phyloP scores from a whole-genome alignment of 1,140 invertebrate species.

The Trinorchestia longiramus region DNA sequence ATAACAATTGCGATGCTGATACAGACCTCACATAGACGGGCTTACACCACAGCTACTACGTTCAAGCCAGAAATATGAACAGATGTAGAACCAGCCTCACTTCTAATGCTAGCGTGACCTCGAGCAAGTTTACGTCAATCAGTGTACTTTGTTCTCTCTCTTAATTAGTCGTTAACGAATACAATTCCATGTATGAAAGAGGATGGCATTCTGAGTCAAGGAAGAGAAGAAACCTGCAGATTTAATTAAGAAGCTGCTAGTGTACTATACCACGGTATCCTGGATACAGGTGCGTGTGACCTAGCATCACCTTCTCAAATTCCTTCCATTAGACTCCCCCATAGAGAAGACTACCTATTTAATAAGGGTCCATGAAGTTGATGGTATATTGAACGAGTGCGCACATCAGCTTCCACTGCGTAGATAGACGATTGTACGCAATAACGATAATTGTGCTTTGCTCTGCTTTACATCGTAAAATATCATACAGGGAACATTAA shows the following conservation, averaged over 20 bases:
- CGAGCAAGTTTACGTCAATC: neutral
- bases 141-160: neutral
- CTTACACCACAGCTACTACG: neutral
- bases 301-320: neutral
- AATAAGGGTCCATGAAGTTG: neutral
- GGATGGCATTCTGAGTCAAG: neutral
- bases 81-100: neutral
- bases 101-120: neutral
- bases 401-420: conserved; percentile 17
- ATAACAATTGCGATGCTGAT: neutral
- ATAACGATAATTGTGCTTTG: neutral
- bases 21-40: neutral
- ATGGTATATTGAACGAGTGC: neutral
- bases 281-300: neutral
- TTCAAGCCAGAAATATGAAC: neutral
- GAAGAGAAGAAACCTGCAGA: neutral
- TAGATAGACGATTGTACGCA: conserved; percentile 29
- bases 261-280: neutral
- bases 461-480: neutral
- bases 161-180: neutral
- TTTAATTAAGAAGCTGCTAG: neutral
- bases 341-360: neutral
- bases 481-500: neutral
- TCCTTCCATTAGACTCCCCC: neutral
- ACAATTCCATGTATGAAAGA: neutral